A percentile compares a stretch with the other conserved stretches of the same genome.
Evolutionary conservation across 2,888 invertebrate species (phyloP).

Genomic region (Callyntrura sp.): DNA sequence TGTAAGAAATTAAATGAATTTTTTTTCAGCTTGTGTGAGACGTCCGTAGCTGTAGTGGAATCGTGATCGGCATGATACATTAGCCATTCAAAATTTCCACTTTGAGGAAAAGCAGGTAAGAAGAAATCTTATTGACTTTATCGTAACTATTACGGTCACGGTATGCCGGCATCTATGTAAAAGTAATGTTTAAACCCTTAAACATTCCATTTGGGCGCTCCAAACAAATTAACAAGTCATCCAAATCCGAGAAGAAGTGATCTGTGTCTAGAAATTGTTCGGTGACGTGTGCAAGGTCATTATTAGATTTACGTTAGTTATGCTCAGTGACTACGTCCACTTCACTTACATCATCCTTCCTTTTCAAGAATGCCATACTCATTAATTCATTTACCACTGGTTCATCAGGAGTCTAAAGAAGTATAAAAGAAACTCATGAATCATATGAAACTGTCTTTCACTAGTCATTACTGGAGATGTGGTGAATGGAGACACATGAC

Average conservation of each 20-base stretch:
- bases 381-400: background rate
- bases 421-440: slow-evolving; percentile 22
- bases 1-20: too few species aligned
- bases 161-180: background rate
- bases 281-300: background rate
- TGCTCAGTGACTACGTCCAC: too few species aligned
- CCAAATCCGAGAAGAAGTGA: too few species aligned
- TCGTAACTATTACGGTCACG: background rate
- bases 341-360: slow-evolving; percentile 16
- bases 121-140: background rate
- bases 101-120: too few species aligned
- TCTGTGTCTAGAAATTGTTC: background rate
- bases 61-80: too few species aligned
- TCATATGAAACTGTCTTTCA: background rate
- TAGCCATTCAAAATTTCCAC: too few species aligned
- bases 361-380: slow-evolving; percentile 10
- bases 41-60: too few species aligned
- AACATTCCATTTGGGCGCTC: too few species aligned
- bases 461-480: background rate
- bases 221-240: too few species aligned
- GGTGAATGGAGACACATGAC: background rate
- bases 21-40: too few species aligned
- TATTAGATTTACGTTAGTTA: background rate
- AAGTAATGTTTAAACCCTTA: too few species aligned
- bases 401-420: background rate